Evolutionary conservation across 92 coral and sea anemone species (phyloP).

Genomic region (Pocillopora meandrina): DNA sequence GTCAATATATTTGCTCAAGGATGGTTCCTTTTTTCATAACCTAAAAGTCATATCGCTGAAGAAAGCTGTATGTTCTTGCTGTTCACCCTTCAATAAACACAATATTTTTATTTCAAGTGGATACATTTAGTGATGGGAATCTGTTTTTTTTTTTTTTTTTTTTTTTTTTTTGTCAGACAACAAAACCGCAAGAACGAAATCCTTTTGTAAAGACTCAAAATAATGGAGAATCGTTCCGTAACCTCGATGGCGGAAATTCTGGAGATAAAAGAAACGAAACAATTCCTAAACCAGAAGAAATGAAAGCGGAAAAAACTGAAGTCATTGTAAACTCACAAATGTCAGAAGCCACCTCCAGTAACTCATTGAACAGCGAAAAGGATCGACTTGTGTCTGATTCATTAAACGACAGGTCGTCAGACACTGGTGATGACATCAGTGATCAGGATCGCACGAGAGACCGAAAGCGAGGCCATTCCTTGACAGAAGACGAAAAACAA

Average conservation of each 20-base stretch:
- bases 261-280: background rate
- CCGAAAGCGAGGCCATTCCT: slow-evolving; percentile 31
- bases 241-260: background rate
- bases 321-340: background rate
- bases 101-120: background rate
- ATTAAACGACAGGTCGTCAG: background rate
- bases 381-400: background rate
- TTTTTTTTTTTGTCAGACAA: slow-evolving; percentile 18
- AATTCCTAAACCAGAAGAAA: background rate
- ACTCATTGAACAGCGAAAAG: background rate
- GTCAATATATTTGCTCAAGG: too few species aligned
- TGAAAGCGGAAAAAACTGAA: background rate
- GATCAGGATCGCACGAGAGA: background rate
- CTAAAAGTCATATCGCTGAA: too few species aligned
- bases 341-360: background rate
- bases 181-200: slow-evolving; percentile 40
- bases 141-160: background rate
- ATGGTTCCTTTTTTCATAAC: too few species aligned
- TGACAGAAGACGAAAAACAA: slow-evolving; percentile 57
- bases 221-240: slow-evolving; percentile 5
- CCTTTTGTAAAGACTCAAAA: slow-evolving; percentile 28
- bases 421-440: background rate
- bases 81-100: background rate
- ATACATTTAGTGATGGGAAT: background rate
- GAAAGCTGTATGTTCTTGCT: too few species aligned